Base-by-base conservation (phyloP, 2,797 vertebrate genomes). In the Otus scops region DNA sequence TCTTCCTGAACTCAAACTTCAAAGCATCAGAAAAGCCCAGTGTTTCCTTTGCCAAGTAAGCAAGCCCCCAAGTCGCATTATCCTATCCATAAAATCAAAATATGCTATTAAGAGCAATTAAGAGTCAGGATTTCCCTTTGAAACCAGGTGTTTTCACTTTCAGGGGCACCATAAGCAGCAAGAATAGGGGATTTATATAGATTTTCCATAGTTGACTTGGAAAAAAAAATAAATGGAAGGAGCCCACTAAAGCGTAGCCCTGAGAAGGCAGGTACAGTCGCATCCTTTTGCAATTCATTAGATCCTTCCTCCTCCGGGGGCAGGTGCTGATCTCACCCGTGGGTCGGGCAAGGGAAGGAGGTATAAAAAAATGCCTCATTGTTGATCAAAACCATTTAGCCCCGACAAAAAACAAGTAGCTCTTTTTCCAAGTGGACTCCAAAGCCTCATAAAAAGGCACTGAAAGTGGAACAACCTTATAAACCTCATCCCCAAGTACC, bases 101-200 rank as follows among this genome's bases (percentile, higher is more conserved):
- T 27, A 32, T 27, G 60, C 87, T 67, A 47, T 85, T 92, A 94
- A 69, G 80, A 36, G 88, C 88, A 18, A 88, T 89, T 36, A 48
- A 43, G 86, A 88, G 85, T 32, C 86, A 74, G 70, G 70, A 23
- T 3, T 54, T 69, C 80, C 87, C 91, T 97, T 95, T 96, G 96
- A 85, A 94, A 32, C 78, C 97, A 96, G 94, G 75, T 96, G 95
- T 84, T 96, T 94, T 38, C 90, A 95, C 77, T 95, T 81, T 26
- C 26, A 11, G 91, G 63, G 92, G 95, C 93, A 88, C 91, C 64
- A 11, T 57, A 10, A 89, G 91, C 86, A 64, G 39, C 90, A 5
- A 34, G 78, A 69, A 50, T 1, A 7, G 43, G 11, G 50, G 17
- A 16, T 96, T 97, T 93, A 95, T 94, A 78, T 14, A 60, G 85